Conservation (phyloP, 2,113 vertebrate species). For the Microcebus ravelobensis region DNA sequence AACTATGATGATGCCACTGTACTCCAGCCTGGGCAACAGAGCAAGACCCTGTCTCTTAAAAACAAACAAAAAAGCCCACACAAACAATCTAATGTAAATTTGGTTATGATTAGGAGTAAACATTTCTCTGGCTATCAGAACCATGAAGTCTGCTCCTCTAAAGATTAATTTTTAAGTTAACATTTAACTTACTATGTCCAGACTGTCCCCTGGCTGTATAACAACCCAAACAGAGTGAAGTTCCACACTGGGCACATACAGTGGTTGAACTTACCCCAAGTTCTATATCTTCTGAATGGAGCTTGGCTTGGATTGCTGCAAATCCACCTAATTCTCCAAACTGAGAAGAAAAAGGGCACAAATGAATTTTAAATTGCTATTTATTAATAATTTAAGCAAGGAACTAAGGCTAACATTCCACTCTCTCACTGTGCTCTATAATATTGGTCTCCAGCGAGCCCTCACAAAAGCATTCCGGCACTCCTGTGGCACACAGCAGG, state of each 20-base stretch:
- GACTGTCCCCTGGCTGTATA: not conserved
- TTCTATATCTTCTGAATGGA: constrained; percentile 96
- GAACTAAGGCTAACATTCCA: not conserved
- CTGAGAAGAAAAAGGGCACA: constrained; percentile 81
- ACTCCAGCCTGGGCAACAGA: no score
- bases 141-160: not conserved
- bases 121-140: not conserved
- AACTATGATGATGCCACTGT: no score
- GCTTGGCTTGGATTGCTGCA: constrained; percentile 96
- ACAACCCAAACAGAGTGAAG: not conserved
- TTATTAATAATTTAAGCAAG: not conserved
- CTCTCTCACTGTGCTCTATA: not conserved
- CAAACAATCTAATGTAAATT: not conserved
- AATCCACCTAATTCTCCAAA: constrained; percentile 98
- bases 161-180: not conserved
- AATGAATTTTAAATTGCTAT: constrained; percentile 12
- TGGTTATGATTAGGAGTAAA: constrained; percentile 3
- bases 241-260: not conserved
- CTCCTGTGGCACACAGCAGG: not conserved
- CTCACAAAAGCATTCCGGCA: not conserved
- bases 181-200: not conserved
- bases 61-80: no score
- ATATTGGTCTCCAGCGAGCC: not conserved
- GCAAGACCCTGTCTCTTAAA: no score
- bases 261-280: constrained; percentile 91